Evolutionary conservation across 1,140 invertebrate species (phyloP), one percentile per base, ranked within the genome.

Genomic region (Oedothorax gibbosus): DNA sequence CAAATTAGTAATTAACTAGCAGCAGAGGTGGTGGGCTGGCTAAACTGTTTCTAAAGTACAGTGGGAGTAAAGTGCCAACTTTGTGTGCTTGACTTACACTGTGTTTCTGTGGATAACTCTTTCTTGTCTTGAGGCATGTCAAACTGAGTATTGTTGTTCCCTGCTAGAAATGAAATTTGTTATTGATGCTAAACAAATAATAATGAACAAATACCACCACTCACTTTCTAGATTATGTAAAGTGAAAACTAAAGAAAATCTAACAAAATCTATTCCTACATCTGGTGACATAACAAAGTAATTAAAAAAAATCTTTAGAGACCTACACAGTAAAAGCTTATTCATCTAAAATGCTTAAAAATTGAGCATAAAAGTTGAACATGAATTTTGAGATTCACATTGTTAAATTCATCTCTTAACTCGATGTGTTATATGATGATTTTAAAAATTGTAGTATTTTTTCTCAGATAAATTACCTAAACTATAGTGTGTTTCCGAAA

Each of bases 91-190:
- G 83, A 78, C 83, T 85, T 85, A 85, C 83, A 85, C 83, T 85
- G 75, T 69, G 75, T 78, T 85, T 85, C 83, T 69, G 83, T 78
- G 56, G 83, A 85, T 85, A 85, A 85, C 49, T 85, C 72, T 85
- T 85, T 85, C 83, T 78, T 78, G 75, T 85, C 83, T 78, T 77
- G 83, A 20, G 66, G 53, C 73, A 71, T 85, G 83, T 85, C 83
- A 85, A 85, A 85, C 83, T 77, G 73, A 68, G 83, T 85, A 85
- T 85, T 85, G 83, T 85, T 85, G 83, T 85, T 85, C 57, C 83
- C 83, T 85, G 75, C 82, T 84, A 84, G 82, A 84, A 84, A 84
- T 76, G 82, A 84, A 84, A 84, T 76, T 60, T 66, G 82, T 77
- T 84, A 84, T 76, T 84, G 72, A 84, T 9, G 50, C 35, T 35